Evolutionary conservation across 2,797 vertebrate genomes (phyloP).

Genomic region (Cossypha polioptera): DNA sequence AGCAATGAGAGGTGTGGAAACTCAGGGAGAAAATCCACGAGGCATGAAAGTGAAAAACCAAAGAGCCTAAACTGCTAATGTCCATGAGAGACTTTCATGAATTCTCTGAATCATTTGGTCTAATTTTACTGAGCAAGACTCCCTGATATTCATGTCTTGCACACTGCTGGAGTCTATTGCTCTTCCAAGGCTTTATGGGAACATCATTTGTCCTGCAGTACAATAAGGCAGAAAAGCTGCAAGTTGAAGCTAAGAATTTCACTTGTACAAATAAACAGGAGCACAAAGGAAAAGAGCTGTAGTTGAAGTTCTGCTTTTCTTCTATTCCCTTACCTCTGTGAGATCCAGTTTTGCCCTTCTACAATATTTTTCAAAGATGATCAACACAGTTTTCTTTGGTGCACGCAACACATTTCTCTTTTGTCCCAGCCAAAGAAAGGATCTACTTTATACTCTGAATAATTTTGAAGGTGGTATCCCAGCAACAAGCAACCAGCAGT

Average conservation of each 20-base stretch:
- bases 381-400: not conserved
- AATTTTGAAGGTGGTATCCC: constrained; percentile 28
- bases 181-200: not conserved
- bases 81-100: not conserved
- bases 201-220: not conserved
- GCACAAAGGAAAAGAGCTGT: not conserved
- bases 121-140: not conserved
- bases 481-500: constrained; percentile 34
- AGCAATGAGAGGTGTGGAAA: not conserved
- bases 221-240: not conserved
- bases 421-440: constrained; percentile 11
- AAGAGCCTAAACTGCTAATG: not conserved
- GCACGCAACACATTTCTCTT: not conserved
- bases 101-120: not conserved
- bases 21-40: not conserved
- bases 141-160: not conserved
- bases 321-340: not conserved
- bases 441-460: not conserved
- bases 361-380: not conserved
- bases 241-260: not conserved
- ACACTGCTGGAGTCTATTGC: rapidly evolving
- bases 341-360: not conserved
- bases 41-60: not conserved
- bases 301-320: not conserved
- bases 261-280: not conserved